Evolutionary conservation across 2,888 invertebrate genomes (phyloP).

Genomic region (Lasioglossum vierecki): DNA sequence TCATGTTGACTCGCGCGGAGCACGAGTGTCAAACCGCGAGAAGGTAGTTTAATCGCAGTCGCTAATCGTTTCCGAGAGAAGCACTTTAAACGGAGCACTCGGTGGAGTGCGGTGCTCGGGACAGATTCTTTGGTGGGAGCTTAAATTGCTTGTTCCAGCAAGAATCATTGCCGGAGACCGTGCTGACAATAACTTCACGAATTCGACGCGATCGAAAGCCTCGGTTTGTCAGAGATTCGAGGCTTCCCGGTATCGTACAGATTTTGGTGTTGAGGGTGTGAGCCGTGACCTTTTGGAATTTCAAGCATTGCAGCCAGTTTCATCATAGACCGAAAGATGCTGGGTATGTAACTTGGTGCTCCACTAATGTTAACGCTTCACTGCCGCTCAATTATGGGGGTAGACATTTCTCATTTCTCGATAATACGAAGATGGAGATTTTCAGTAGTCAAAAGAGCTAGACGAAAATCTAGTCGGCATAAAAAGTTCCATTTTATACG

Average conservation of each 20-base stretch:
- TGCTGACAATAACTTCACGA: background rate
- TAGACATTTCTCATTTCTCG: no score
- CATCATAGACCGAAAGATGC: background rate
- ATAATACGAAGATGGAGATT: no score
- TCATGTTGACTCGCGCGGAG: background rate
- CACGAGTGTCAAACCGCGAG: background rate
- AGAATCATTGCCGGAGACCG: background rate
- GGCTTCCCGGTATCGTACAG: background rate
- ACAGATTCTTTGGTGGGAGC: background rate
- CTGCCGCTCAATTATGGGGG: no score
- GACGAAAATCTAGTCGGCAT: no score
- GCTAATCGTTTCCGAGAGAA: constrained; percentile 9
- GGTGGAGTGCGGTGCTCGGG: background rate
- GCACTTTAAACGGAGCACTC: constrained; percentile 1
- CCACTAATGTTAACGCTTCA: background rate
- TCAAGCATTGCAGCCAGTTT: background rate
- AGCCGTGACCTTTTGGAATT: background rate
- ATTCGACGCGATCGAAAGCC: constrained; percentile 19
- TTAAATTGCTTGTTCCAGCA: background rate
- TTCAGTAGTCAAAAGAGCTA: no score
- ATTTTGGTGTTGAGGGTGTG: background rate
- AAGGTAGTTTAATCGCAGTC: background rate
- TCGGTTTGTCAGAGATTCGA: background rate
- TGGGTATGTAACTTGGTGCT: background rate
- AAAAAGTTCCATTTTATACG: no score